Base-by-base conservation (phyloP, 2,888 invertebrate species). In the Sphaeridia pumilis region DNA sequence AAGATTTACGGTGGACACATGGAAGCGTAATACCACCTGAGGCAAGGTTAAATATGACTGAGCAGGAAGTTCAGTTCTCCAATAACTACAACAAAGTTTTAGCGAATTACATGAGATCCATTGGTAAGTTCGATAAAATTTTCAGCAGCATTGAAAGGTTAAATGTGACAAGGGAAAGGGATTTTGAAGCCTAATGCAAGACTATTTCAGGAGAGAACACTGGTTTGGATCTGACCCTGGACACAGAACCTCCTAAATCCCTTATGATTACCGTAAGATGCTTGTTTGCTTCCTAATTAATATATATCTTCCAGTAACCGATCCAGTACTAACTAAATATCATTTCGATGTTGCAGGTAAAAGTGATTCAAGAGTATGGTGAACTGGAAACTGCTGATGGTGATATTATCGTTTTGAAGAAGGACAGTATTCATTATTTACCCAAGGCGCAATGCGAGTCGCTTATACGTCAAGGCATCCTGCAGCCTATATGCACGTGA, bases 341-440 rank as follows among this genome's bases (percentile, higher is more conserved):
- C 14, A 14, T 31, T 31, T 10, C 14, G 31, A 10, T 31, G 7
- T 31, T 7, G 7, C 58, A 79, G 77, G 80, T 81, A 2, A 76
- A 87, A 17, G 94, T 93, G 69, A 68, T 90, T 43, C 75, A 79
- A 43, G 90, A 97, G 70, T 92, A 92, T 72, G 97, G 97, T 1
- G 90, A 87, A 69, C 81, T 90, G 65, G 95, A 95, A 71, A 75
- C 94, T 10, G 89, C 88, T 65, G 88, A 90, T 73, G 97, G 95
- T n/a, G 86, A 87, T 67, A 79, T 86, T 4, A 79, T 97, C 22
- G 76, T 84, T 60, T 74, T 97, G 21, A 90, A 87, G 70, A 88
- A 87, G 70, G 87, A 93, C 68, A 89, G 87, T 60, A 82, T 89
- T 71, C 92, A 94, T 72, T 85, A 87, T 68, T 73, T 95, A 55